Conservation (phyloP, 2,113 vertebrate genomes). For the Coptodon rendalli region DNA sequence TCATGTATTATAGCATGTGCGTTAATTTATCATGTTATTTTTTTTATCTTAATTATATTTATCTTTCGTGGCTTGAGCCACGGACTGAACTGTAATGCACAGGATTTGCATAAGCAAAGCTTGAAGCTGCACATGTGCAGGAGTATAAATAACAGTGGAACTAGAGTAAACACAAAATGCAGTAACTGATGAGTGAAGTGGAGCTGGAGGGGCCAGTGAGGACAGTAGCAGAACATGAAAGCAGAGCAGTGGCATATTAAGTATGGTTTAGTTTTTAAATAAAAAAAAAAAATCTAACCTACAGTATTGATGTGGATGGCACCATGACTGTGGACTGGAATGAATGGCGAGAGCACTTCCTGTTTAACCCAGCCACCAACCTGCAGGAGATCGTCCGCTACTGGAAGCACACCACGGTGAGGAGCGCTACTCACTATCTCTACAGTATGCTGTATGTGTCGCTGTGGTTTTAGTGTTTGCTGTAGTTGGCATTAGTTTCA, state of each 20-base stretch:
- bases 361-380: slow-evolving; percentile 88
- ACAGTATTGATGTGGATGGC: slow-evolving; percentile 90
- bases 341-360: slow-evolving; percentile 93
- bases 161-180: neutral
- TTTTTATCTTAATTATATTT: neutral
- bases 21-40: neutral
- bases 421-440: neutral
- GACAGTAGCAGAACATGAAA: neutral
- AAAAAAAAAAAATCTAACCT: neutral
- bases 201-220: neutral
- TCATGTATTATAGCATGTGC: neutral
- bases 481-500: neutral
- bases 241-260: neutral
- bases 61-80: too few relatives aligned
- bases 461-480: neutral
- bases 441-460: neutral
- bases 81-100: neutral
- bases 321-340: slow-evolving; percentile 97
- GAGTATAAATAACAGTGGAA: too few relatives aligned
- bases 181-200: neutral
- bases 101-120: neutral
- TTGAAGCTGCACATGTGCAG: neutral
- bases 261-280: neutral
- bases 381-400: slow-evolving; percentile 90
- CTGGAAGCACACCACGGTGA: slow-evolving; percentile 95